These are phyloP conservation scores for Sebastes matsubarae DNA, from an alignment of 2,797 vertebrate genomes.

Conservation along the genomic window DNA sequence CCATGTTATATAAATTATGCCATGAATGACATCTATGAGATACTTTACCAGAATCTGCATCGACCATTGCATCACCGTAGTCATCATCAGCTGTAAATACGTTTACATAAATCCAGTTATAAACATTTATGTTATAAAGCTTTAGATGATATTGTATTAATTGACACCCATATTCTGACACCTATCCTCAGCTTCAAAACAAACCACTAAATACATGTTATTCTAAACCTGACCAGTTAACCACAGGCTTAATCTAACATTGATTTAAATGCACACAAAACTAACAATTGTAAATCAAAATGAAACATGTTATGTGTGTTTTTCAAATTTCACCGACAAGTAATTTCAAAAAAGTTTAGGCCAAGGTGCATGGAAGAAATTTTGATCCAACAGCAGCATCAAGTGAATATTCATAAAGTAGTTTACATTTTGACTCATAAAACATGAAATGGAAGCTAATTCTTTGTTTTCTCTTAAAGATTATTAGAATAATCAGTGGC, in stretches of 20 bases:
- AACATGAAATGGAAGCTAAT: not conserved
- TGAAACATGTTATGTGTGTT: not conserved
- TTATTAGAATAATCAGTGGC: too few relatives aligned
- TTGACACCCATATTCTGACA: not conserved
- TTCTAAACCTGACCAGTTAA: not conserved
- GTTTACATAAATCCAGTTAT: not conserved
- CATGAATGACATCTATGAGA: not conserved
- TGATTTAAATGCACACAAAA: too few relatives aligned
- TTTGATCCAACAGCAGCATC: not conserved
- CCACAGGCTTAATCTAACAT: not conserved
- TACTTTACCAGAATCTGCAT: conserved; percentile 8
- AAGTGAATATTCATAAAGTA: not conserved
- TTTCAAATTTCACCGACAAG: not conserved
- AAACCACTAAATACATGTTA: not conserved
- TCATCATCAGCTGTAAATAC: not conserved
- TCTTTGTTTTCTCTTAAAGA: too few relatives aligned
- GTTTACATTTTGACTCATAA: not conserved
- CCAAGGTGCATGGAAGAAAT: not conserved
- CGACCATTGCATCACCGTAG: fast-evolving
- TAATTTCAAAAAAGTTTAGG: not conserved
- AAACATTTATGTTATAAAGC: not conserved
- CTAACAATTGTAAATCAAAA: not conserved
- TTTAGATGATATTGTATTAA: not conserved
- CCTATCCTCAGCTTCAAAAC: not conserved
- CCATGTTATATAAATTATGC: not conserved